These are phyloP conservation scores for Oriolus oriolus DNA, from an alignment of 2,113 vertebrate species.

Conservation along the genomic window DNA sequence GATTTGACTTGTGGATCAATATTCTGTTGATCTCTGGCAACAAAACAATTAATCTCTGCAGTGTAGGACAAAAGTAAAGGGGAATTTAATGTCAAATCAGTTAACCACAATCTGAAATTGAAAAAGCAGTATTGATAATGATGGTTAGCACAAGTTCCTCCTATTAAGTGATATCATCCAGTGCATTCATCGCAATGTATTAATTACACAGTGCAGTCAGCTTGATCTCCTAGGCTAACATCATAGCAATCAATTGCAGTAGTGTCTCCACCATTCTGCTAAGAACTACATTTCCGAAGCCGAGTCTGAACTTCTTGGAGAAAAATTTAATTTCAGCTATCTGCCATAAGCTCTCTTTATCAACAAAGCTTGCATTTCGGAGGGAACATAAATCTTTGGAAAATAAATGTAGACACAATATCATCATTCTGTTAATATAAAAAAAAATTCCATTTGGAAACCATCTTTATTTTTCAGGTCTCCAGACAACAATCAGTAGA, in stretches of 20 bases:
- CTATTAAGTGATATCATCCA: neutral
- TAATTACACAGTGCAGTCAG: neutral
- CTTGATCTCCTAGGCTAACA: neutral
- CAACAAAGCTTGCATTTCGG: neutral
- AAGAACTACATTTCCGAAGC: neutral
- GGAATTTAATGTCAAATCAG: conserved; percentile 17
- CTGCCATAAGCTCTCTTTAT: neutral
- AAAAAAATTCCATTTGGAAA: neutral
- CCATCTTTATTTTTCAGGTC: neutral
- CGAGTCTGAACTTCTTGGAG: neutral
- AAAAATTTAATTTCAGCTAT: neutral
- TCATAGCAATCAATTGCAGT: neutral
- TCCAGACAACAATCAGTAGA: neutral
- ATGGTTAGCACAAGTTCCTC: neutral
- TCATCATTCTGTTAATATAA: neutral
- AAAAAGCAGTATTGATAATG: neutral
- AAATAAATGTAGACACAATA: neutral
- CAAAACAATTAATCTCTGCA: conserved; percentile 31
- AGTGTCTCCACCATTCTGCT: neutral
- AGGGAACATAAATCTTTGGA: neutral
- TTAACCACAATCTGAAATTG: conserved; percentile 30
- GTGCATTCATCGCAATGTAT: neutral
- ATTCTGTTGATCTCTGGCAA: conserved; percentile 14
- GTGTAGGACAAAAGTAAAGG: conserved; percentile 17
- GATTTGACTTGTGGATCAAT: conserved; percentile 30